Conservation (phyloP, 2,888 invertebrate species). For the Taphrorychus bicolor region DNA sequence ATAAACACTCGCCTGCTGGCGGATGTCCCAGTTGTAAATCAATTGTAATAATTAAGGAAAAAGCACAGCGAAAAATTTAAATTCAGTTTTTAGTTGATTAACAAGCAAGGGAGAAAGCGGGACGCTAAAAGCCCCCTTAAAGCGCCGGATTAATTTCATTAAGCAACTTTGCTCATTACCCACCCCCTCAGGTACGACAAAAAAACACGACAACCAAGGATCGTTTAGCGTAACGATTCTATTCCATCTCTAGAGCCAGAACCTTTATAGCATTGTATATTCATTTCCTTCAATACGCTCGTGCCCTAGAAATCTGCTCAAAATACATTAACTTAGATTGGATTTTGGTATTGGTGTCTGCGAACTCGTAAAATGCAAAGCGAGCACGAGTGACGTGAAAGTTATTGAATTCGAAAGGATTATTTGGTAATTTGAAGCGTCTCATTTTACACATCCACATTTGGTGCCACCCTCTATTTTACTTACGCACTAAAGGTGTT, state of each 20-base stretch:
- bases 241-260: constrained; percentile 11
- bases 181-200: background rate
- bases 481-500: no score
- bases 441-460: background rate
- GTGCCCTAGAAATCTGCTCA: constrained; percentile 12
- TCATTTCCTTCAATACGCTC: constrained; percentile 20
- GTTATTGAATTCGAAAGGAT: constrained; percentile 18
- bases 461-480: no score
- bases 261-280: constrained; percentile 28
- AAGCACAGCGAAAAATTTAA: constrained; percentile 23
- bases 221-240: constrained; percentile 2
- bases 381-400: constrained; percentile 14
- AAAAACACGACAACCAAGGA: background rate
- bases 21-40: constrained; percentile 28
- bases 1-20: constrained; percentile 29
- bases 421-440: constrained; percentile 13
- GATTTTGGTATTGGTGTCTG: constrained; percentile 27
- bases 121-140: background rate
- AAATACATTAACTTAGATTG: constrained; percentile 27
- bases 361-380: constrained; percentile 16
- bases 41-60: constrained; percentile 35
- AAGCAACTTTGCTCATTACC: background rate
- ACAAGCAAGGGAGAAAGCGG: background rate
- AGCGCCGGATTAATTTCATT: background rate
- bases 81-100: constrained; percentile 29